A percentile compares a stretch with the other conserved stretches of the same genome.
Conservation (phyloP, 2,797 vertebrate genomes). For the Pseudopleuronectes americanus region DNA sequence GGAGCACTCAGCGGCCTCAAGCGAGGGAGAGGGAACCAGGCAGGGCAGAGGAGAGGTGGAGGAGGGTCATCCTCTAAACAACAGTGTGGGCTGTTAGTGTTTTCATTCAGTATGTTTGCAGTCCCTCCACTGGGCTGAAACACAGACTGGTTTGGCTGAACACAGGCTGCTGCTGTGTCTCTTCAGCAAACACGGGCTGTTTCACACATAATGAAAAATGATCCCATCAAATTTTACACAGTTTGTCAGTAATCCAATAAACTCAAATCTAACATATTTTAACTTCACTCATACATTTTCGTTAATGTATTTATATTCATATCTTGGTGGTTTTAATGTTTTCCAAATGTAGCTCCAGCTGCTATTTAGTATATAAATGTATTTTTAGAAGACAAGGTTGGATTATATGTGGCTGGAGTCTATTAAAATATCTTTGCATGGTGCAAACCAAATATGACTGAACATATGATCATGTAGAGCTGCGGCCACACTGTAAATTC, state of each 20-base stretch:
- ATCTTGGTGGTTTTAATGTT: not conserved
- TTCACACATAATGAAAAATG: not conserved
- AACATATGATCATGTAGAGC: not conserved
- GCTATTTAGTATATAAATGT: not conserved
- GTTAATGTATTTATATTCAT: too few relatives aligned
- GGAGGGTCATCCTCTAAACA: conserved; percentile 59
- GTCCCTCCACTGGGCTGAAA: conserved; percentile 34
- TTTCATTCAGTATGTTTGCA: conserved; percentile 52
- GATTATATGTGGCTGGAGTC: not conserved
- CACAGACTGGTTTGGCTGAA: not conserved
- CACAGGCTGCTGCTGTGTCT: conserved; percentile 38
- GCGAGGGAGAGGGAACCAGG: conserved; percentile 25
- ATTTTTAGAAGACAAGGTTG: not conserved
- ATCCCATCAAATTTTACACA: too few relatives aligned
- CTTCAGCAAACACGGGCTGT: conserved; percentile 36
- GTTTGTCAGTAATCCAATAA: too few relatives aligned
- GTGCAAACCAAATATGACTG: not conserved
- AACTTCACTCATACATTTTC: too few relatives aligned
- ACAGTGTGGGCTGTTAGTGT: conserved; percentile 34
- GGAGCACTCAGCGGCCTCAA: conserved; percentile 62
- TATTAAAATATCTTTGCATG: not conserved
- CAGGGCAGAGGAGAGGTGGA: conserved; percentile 43
- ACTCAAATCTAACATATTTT: too few relatives aligned
- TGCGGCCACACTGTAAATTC: not conserved
- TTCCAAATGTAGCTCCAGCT: not conserved